Evolutionary conservation across 2,113 vertebrate genomes (phyloP).

Genomic region (Nibea albiflora): DNA sequence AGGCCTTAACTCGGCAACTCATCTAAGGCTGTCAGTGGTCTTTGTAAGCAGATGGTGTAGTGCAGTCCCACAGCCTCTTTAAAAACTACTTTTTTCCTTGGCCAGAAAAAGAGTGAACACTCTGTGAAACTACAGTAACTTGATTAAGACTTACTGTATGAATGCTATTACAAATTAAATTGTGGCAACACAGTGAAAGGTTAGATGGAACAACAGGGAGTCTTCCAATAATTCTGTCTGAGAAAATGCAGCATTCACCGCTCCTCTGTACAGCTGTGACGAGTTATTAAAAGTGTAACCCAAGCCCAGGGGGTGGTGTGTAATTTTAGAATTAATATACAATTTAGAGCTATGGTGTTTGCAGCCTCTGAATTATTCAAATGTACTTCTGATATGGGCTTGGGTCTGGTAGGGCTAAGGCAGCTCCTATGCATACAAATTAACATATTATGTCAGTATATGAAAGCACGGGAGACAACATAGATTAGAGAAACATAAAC

Average conservation of each 20-base stretch:
- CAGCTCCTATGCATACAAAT: slow-evolving; percentile 73
- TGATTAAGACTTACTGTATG: slow-evolving; percentile 61
- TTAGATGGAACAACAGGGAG: slow-evolving; percentile 56
- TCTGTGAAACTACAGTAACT: slow-evolving; percentile 39
- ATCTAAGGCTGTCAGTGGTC: slow-evolving; percentile 27
- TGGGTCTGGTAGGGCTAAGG: slow-evolving; percentile 47
- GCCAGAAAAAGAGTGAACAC: slow-evolving; percentile 19
- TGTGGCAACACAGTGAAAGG: slow-evolving; percentile 41
- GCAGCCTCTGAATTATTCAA: slow-evolving; percentile 79
- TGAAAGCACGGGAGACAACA: slow-evolving; percentile 52
- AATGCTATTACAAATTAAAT: slow-evolving; percentile 65
- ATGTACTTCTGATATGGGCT: slow-evolving; percentile 60
- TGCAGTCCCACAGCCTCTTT: slow-evolving; percentile 22
- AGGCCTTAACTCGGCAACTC: slow-evolving; percentile 31
- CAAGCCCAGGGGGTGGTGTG: slow-evolving; percentile 62
- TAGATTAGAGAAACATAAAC: slow-evolving; percentile 66
- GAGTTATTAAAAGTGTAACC: slow-evolving; percentile 78
- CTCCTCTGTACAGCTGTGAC: slow-evolving; percentile 61
- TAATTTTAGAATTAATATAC: slow-evolving; percentile 83
- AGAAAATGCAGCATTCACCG: slow-evolving; percentile 38
- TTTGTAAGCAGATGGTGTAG: slow-evolving; percentile 48
- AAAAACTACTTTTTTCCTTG: slow-evolving; percentile 18
- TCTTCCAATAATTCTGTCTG: slow-evolving; percentile 55
- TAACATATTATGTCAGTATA: slow-evolving; percentile 66
- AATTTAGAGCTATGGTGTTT: slow-evolving; percentile 79